phyloP scores from a whole-genome alignment of 2,797 vertebrate genomes.

The Falco peregrinus region DNA sequence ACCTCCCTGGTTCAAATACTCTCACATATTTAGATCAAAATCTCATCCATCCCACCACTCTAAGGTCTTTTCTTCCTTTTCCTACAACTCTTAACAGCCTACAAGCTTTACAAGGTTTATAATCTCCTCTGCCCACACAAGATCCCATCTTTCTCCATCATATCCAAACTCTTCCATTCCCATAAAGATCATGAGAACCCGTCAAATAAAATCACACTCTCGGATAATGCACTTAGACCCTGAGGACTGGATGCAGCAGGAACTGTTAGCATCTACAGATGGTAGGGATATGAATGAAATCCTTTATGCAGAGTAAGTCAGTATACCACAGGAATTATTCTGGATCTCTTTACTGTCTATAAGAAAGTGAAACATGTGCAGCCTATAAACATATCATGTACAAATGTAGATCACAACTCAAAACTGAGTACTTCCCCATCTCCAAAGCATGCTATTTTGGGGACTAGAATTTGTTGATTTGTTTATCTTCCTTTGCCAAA shows the following conservation, averaged over 20 bases:
- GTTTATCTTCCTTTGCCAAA: not conserved
- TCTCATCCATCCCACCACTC: not conserved
- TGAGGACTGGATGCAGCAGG: not conserved
- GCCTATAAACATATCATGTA: not conserved
- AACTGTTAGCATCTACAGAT: not conserved
- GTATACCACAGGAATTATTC: not conserved
- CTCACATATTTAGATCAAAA: not conserved
- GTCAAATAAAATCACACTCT: not conserved
- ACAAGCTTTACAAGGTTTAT: not conserved
- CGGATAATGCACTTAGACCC: not conserved
- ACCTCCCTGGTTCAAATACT: not conserved
- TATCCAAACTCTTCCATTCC: not conserved
- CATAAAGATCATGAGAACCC: not conserved
- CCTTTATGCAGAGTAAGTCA: not conserved
- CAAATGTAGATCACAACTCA: not conserved
- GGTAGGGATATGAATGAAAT: not conserved
- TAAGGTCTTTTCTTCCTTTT: not conserved
- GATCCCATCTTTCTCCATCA: not conserved
- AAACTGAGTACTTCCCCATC: not conserved
- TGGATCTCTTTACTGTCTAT: not conserved
- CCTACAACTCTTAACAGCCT: not conserved
- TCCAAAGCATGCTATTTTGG: not conserved
- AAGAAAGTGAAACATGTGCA: not conserved
- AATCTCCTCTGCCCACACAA: not conserved
- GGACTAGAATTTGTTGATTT: not conserved